Percentiles rank a stretch among this genome's conserved stretches.
Conservation (phyloP, 2,888 invertebrate species). For the Marronus borbonicus region DNA sequence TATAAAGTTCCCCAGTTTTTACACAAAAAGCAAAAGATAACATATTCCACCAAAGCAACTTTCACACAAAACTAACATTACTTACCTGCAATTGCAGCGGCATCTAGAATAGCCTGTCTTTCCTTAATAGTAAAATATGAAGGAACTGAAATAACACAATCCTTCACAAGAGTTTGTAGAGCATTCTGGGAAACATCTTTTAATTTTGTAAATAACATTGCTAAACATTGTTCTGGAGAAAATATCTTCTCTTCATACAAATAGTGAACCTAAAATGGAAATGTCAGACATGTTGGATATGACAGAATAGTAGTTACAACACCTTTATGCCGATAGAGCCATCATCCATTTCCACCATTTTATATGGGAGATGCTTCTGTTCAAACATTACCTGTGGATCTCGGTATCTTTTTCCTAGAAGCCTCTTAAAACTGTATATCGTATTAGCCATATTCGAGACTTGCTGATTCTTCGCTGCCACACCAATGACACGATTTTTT, state of each 20-base stretch:
- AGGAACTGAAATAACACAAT: slow-evolving; percentile 95
- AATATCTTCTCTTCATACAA: slow-evolving; percentile 89
- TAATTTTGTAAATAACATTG: slow-evolving; percentile 97
- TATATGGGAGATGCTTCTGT: slow-evolving; percentile 84
- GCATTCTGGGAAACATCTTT: slow-evolving; percentile 92
- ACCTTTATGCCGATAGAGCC: slow-evolving; percentile 92
- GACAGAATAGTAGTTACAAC: slow-evolving; percentile 44
- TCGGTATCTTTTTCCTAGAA: slow-evolving; percentile 91
- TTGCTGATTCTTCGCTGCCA: slow-evolving; percentile 96
- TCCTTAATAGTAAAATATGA: slow-evolving; percentile 96
- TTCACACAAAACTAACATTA: too few species aligned
- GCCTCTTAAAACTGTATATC: slow-evolving; percentile 92
- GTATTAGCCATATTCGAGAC: slow-evolving; percentile 99
- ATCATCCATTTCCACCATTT: slow-evolving; percentile 82
- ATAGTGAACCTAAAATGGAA: slow-evolving; percentile 78
- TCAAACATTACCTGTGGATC: slow-evolving; percentile 93
- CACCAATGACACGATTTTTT: slow-evolving; percentile 94
- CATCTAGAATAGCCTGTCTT: slow-evolving; percentile 91
- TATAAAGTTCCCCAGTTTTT: too few species aligned
- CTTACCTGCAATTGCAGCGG: slow-evolving; percentile 89
- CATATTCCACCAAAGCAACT: too few species aligned
- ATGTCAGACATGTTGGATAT: background rate
- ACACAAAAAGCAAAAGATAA: too few species aligned
- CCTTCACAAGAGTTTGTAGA: slow-evolving; percentile 91
- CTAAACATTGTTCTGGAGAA: slow-evolving; percentile 94